phyloP scores from a whole-genome alignment of 2,797 vertebrate species.

The Spizella passerina region DNA sequence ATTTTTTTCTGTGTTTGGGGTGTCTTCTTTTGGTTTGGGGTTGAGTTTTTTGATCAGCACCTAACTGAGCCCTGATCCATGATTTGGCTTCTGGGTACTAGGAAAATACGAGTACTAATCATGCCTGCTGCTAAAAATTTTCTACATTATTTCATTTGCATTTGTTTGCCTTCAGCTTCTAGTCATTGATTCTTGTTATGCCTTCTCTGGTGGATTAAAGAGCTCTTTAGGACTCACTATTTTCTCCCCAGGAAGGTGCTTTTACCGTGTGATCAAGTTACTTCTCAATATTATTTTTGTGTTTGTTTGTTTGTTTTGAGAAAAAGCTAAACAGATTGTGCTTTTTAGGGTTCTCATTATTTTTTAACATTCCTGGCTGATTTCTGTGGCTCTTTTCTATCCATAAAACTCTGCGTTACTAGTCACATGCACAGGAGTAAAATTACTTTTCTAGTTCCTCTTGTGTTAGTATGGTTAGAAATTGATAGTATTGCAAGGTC shows the following conservation, averaged over 20 bases:
- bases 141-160: constrained; percentile 21
- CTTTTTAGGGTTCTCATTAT: background rate
- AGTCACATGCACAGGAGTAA: background rate
- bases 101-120: constrained; percentile 21
- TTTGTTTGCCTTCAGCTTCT: constrained; percentile 50
- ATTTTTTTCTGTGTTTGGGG: background rate
- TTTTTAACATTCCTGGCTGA: background rate
- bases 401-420: background rate
- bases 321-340: background rate
- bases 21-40: background rate
- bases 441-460: background rate
- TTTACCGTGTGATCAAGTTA: constrained; percentile 46
- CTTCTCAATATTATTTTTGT: background rate
- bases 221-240: constrained; percentile 34
- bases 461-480: background rate
- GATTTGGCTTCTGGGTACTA: background rate
- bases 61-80: background rate
- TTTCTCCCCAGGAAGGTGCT: constrained; percentile 47
- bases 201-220: constrained; percentile 40
- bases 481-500: background rate
- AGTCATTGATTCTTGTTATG: constrained; percentile 32
- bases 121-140: constrained; percentile 28
- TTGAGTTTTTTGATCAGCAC: background rate
- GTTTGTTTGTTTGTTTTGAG: background rate
- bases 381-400: background rate